Evolutionary conservation across 2,888 invertebrate species (phyloP).

Genomic region (Phortica okadai): DNA sequence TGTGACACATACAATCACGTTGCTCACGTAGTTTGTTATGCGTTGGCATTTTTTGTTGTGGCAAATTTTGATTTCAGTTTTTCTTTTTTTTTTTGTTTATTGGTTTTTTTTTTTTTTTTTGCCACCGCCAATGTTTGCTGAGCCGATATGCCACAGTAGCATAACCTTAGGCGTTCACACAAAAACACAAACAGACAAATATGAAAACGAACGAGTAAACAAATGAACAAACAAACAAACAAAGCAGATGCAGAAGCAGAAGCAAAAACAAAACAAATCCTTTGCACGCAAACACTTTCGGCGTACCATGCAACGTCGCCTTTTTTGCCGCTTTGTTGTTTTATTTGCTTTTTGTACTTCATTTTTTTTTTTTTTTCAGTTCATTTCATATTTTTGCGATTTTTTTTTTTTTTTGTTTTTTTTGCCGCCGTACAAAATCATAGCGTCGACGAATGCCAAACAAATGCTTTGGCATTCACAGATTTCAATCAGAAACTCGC

Average conservation of each 20-base stretch:
- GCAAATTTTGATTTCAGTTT: constrained; percentile 62
- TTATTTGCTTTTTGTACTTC: neutral
- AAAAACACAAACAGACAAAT: constrained; percentile 43
- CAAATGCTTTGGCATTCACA: too few relatives aligned
- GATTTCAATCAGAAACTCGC: too few relatives aligned
- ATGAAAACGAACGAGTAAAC: constrained; percentile 21
- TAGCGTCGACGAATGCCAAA: too few relatives aligned
- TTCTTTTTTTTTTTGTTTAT: neutral
- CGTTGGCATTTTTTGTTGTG: constrained; percentile 42
- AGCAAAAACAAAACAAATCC: neutral
- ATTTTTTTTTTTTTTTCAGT: neutral
- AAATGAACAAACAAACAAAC: constrained; percentile 25
- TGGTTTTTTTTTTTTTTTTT: neutral
- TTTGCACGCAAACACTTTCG: too few relatives aligned
- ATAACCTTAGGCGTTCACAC: constrained; percentile 46
- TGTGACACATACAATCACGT: neutral
- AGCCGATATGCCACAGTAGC: constrained; percentile 1
- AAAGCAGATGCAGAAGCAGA: constrained; percentile 10
- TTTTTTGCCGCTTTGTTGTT: neutral
- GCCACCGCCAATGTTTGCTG: neutral
- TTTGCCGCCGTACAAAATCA: neutral
- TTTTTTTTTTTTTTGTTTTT: neutral
- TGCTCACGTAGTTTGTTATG: neutral
- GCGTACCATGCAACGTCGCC: too few relatives aligned
- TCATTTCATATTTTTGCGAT: constrained; percentile 5